These are phyloP conservation scores for Drosophila novamexicana DNA, from an alignment of 1,140 invertebrate genomes.

Conservation along the genomic window DNA sequence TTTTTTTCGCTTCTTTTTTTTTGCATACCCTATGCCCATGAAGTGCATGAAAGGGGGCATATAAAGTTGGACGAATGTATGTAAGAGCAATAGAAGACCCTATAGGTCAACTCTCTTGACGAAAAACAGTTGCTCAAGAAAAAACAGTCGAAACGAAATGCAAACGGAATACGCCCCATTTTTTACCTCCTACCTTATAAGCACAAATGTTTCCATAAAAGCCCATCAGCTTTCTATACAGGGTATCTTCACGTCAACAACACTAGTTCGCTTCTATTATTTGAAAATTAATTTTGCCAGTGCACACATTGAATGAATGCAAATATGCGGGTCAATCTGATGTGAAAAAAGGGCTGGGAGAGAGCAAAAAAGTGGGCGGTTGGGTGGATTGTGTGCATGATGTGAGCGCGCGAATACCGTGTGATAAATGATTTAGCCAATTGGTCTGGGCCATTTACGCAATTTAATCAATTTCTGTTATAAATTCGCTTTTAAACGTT, in stretches of 20 bases:
- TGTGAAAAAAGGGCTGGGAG: not conserved
- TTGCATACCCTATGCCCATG: not conserved
- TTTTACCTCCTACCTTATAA: too few species aligned
- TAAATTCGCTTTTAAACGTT: too few species aligned
- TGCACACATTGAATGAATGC: slow-evolving; percentile 50
- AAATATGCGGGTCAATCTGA: slow-evolving; percentile 31
- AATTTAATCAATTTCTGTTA: too few species aligned
- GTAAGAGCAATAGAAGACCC: too few species aligned
- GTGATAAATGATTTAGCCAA: not conserved
- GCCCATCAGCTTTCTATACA: not conserved
- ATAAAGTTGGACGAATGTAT: too few species aligned
- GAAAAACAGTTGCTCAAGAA: too few species aligned
- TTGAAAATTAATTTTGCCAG: slow-evolving; percentile 56
- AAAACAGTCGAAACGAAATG: too few species aligned
- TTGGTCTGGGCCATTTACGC: not conserved
- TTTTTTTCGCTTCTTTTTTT: not conserved
- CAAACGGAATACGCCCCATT: too few species aligned
- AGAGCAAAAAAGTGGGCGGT: not conserved
- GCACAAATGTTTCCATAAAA: too few species aligned
- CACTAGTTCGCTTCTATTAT: slow-evolving; percentile 2
- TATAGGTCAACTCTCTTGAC: too few species aligned
- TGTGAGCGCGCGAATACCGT: not conserved
- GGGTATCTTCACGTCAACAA: not conserved
- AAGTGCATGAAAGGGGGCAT: slow-evolving; percentile 6
- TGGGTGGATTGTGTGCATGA: not conserved